phyloP scores from a whole-genome alignment of 2,797 vertebrate species.

The Chlorospingus semifuscus region DNA sequence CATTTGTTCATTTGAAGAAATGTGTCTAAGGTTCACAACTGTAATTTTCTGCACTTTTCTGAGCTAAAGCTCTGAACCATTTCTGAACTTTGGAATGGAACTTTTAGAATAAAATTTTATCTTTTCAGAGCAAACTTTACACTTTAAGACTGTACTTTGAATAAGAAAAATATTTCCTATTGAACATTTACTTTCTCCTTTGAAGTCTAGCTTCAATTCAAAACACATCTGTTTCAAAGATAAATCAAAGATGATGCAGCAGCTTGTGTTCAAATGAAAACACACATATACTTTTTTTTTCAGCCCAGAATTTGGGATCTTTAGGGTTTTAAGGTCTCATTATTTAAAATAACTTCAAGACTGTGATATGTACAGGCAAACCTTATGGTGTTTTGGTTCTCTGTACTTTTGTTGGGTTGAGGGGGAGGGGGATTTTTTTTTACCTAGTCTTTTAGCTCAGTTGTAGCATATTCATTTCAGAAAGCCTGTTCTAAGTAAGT shows the following conservation, averaged over 20 bases:
- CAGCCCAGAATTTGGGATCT: background rate
- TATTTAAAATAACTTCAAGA: conserved; percentile 50
- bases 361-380: background rate
- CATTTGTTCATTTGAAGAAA: background rate
- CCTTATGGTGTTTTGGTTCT: conserved; percentile 20
- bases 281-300: background rate
- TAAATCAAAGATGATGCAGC: conserved; percentile 62
- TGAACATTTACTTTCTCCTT: conserved; percentile 59
- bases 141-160: conserved; percentile 34
- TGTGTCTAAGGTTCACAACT: background rate
- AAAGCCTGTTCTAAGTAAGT: background rate
- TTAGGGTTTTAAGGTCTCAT: conserved; percentile 13
- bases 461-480: background rate
- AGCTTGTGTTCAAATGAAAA: conserved; percentile 55
- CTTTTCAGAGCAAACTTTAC: conserved; percentile 21
- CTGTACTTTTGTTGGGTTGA: background rate
- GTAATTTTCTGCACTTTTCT: background rate
- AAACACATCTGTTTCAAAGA: conserved; percentile 69
- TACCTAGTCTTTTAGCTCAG: background rate
- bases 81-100: conserved; percentile 6
- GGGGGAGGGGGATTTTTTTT: background rate
- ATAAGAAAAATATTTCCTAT: conserved; percentile 53
- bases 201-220: conserved; percentile 61
- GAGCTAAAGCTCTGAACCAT: background rate
- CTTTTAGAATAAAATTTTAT: background rate